Base-by-base conservation (phyloP, 2,888 invertebrate species). In the Lamellibrachia columna region DNA sequence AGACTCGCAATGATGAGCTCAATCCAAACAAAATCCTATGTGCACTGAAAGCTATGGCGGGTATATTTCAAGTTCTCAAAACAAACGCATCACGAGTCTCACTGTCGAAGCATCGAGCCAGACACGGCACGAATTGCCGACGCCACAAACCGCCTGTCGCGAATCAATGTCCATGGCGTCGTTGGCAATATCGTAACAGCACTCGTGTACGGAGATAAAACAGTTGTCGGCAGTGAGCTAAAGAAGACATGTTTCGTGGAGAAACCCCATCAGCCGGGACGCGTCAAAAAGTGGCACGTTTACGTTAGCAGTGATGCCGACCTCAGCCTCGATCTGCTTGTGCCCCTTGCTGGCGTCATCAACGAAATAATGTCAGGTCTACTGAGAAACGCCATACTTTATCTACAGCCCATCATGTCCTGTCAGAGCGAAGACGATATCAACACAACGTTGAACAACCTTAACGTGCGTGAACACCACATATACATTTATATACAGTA, bases 281-380 rank as follows among this genome's bases (percentile, higher is more conserved):
- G 52, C 75, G 1, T 90, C 90, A 9, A 11, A 53, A 8, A 58
- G 22, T 94, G 94, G 93, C 93, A 92, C 90, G 93, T 94, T 7
- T 94, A 93, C 93, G 92, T 94, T 28, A 53, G 91, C 53, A 92
- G 93, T 52, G 93, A 92, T 60, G 91, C 93, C 9, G 52, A 15
- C 3, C 90, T 94, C 75, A 90, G 91, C 15, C 94, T 94, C n/a
- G 94, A 94, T 53, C 93, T 94, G n/a, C 93, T 94, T n/a, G 93
- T 94, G 15, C 93, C 93, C 3, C 92, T 94, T 55, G 94, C 93
- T 2, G 94, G 93, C 55, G 93, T 93, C 22, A 92, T 94, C 52
- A 94, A 94, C 92, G 90, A 55, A 22, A 93, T 94, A 53, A 93
- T 94, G 28, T 52, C 75, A 7, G 94, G 94, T 9, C 92, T 94